A percentile compares a stretch with the other conserved stretches of the same genome.
phyloP scores from a whole-genome alignment of 2,797 vertebrate species.

The Halcyon badia region DNA sequence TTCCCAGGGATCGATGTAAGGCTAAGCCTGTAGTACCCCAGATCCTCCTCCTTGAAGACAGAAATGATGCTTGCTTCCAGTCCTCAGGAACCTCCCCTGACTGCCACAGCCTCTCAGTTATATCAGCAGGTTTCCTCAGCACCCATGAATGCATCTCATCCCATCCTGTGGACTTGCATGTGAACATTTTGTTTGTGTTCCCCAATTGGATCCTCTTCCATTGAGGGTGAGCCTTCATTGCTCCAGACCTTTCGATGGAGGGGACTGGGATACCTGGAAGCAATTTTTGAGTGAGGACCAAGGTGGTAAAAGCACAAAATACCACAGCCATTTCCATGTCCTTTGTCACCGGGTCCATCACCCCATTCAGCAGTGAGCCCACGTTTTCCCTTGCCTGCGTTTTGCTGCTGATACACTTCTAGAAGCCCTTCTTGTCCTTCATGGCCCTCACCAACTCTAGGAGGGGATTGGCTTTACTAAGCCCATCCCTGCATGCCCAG shows the following conservation, averaged over 20 bases:
- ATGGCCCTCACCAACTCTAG: not conserved
- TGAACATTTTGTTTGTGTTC: not conserved
- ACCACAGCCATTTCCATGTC: not conserved
- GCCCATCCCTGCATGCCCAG: not conserved
- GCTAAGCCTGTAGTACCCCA: not conserved
- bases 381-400: not conserved
- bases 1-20: not conserved
- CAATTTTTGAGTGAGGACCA: not conserved
- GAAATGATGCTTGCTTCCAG: not conserved
- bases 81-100: not conserved
- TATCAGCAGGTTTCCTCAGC: not conserved
- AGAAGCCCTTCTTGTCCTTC: not conserved
- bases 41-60: not conserved
- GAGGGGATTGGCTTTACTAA: not conserved
- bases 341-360: not conserved
- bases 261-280: not conserved
- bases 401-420: not conserved
- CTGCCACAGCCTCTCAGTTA: not conserved
- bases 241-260: not conserved
- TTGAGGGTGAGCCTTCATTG: accelerated
- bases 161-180: not conserved
- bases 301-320: not conserved
- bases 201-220: not conserved
- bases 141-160: not conserved
- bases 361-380: not conserved